Evolutionary conservation across 1,140 invertebrate genomes (phyloP), one percentile per base, ranked within the genome.

Genomic region (Drosophila biarmipes): DNA sequence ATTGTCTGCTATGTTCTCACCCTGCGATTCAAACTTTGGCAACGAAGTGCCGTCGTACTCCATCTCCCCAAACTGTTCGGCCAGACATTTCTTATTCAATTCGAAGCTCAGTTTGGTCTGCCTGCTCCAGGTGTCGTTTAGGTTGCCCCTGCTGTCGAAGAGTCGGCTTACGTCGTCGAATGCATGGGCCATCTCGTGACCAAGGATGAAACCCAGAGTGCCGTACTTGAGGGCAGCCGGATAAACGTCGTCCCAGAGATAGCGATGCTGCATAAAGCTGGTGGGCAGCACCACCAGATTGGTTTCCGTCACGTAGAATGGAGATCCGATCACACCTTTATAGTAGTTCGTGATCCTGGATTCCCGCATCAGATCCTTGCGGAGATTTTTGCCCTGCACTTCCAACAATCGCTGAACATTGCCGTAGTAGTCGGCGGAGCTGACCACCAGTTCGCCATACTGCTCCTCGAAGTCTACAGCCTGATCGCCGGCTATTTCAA

Each of bases 281-380:
- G 98, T 98, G 0, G 98, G 98, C 80, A 99, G 98, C 0, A 98
- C 97, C 74, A 98, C 98, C 85, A 98, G 96, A 93, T 99, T 99
- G 86, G 97, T 97, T 2, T 98, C 98, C 1, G 98, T 97, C 1
- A 97, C 97, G 92, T 99, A 99, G 96, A 99, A 98, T 21, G 96
- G 95, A 93, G 95, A 97, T 76, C 95, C 95, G 2, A 96, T 97
- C 90, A 96, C 96, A 87, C 98, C 97, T 0, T 98, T 96, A 1
- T 95, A 95, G 86, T 97, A 94, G 68, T 96, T 95, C 0, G 34
- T 6, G 0, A 10, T 56, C 34, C 27, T 38, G 98, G 93, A 87
- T 96, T 97, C 73, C 96, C 97, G 97, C 74, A 96, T 96, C 63
- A 93, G 94, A 4, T 98, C 92, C 49, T 94, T 95, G 0, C 94